A percentile compares a stretch with the other conserved stretches of the same genome.
Conservation (phyloP, 2,113 vertebrate species). For the Scolopax mira region DNA sequence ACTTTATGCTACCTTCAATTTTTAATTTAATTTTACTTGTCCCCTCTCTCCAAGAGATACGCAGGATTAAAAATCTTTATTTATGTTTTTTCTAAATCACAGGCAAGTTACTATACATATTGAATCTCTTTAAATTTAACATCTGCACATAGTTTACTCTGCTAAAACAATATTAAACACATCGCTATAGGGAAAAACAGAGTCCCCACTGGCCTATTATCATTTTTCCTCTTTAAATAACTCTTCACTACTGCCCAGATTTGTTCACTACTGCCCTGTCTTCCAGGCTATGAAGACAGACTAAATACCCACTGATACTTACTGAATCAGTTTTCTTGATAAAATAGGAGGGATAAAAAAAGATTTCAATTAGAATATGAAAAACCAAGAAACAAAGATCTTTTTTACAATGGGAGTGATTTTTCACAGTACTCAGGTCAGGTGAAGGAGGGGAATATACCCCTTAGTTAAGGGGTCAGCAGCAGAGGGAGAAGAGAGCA, state of each 20-base stretch:
- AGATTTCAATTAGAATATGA: not conserved
- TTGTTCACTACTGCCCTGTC: too few species aligned
- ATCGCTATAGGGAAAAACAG: not conserved
- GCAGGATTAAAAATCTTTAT: not conserved
- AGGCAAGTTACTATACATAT: not conserved
- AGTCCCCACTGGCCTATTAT: not conserved
- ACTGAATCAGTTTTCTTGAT: not conserved
- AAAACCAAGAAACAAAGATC: not conserved
- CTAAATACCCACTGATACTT: not conserved
- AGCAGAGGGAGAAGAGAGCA: not conserved
- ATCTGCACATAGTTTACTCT: not conserved
- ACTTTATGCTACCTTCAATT: not conserved
- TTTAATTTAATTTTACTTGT: not conserved
- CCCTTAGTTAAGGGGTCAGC: not conserved
- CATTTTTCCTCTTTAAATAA: not conserved
- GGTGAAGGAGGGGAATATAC: not conserved
- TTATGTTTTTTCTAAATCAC: not conserved
- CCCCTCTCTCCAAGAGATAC: accelerated
- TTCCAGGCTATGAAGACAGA: not conserved
- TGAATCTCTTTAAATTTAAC: not conserved
- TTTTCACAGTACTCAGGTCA: not conserved
- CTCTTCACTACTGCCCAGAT: not conserved
- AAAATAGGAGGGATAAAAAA: not conserved
- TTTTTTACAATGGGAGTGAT: not conserved
- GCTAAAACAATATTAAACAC: not conserved